These are phyloP conservation scores for Aricia artaxerxes DNA, from an alignment of 2,888 invertebrate species.

Conservation along the genomic window DNA sequence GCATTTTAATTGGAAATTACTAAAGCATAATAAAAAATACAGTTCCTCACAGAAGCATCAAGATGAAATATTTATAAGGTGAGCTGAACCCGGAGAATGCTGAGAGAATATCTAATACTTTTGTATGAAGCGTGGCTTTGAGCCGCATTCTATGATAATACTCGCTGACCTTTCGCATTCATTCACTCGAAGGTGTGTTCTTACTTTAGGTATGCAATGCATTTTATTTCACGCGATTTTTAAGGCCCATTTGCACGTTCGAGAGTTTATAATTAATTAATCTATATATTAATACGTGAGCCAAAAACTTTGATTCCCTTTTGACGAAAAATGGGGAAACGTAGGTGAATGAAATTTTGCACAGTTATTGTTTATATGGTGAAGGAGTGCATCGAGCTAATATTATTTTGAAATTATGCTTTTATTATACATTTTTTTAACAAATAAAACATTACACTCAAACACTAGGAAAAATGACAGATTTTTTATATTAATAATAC, in stretches of 20 bases:
- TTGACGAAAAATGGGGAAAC: no score
- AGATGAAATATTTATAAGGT: conserved; percentile 20
- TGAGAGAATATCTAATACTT: conserved; percentile 16
- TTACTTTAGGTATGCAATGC: background rate
- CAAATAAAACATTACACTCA: no score
- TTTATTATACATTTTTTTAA: no score
- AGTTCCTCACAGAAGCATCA: conserved; percentile 4
- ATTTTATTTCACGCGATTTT: background rate
- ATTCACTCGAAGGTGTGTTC: background rate
- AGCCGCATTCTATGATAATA: conserved; percentile 2
- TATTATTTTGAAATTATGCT: no score
- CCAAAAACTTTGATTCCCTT: no score
- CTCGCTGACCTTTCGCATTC: conserved; percentile 15
- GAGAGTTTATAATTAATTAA: no score
- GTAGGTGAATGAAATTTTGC: no score
- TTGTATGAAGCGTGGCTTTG: conserved; percentile 14
- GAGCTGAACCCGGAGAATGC: background rate
- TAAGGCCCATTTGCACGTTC: background rate
- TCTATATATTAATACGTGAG: no score
- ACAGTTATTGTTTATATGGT: no score
- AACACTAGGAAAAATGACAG: no score
- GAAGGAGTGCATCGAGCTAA: no score
- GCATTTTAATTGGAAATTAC: background rate
- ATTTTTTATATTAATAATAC: no score
- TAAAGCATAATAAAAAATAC: conserved; percentile 1